Evolutionary conservation across 2,113 vertebrate species (phyloP).

Genomic region (Dolichotis patagonum): DNA sequence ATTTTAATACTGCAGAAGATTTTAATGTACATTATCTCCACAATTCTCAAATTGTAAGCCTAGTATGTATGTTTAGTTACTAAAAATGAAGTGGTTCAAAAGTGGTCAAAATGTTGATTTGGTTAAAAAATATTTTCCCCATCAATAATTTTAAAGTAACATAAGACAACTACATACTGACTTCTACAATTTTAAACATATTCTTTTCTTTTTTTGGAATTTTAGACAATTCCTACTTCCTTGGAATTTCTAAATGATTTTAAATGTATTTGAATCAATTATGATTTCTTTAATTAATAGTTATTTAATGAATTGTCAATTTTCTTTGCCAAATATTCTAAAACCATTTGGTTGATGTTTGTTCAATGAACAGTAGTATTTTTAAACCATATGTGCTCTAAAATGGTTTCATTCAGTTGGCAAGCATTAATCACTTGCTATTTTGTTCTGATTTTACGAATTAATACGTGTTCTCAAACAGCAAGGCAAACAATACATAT

Average conservation of each 20-base stretch:
- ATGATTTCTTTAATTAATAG: not conserved
- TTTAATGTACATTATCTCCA: not conserved
- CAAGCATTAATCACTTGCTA: not conserved
- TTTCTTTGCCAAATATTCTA: not conserved
- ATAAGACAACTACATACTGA: not conserved
- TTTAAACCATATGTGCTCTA: not conserved
- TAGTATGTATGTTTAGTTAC: constrained; percentile 13
- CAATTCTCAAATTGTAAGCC: constrained; percentile 46
- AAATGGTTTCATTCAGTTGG: not conserved
- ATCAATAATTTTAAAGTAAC: constrained; percentile 44
- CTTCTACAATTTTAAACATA: constrained; percentile 45
- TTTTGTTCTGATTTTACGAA: constrained; percentile 29
- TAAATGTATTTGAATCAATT: not conserved
- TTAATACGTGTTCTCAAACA: not conserved
- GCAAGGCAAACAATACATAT: not conserved
- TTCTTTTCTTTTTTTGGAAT: not conserved
- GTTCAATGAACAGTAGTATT: not conserved
- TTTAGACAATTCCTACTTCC: not conserved
- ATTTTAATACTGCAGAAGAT: constrained; percentile 18
- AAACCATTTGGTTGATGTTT: not conserved
- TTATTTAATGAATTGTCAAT: not conserved
- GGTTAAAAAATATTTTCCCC: constrained; percentile 63
- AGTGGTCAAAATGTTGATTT: constrained; percentile 52
- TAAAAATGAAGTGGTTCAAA: constrained; percentile 60
- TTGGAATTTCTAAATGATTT: constrained; percentile 45